These are phyloP conservation scores for Phoenicopterus ruber DNA, from an alignment of 2,113 vertebrate species.

Conservation along the genomic window DNA sequence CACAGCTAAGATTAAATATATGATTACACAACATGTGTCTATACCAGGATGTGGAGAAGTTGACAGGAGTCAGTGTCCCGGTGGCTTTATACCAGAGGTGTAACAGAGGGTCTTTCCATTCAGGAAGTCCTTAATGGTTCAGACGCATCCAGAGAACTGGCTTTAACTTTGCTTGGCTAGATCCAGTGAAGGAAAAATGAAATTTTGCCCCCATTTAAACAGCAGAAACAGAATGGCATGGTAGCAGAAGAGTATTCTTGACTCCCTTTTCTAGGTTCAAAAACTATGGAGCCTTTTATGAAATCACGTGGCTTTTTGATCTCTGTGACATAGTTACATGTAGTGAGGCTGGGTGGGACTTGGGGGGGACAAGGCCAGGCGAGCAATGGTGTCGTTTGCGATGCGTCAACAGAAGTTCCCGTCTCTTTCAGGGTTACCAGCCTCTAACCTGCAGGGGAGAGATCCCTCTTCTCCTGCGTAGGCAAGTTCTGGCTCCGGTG, in stretches of 20 bases:
- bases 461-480: background rate
- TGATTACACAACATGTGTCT: background rate
- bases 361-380: background rate
- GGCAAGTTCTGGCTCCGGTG: background rate
- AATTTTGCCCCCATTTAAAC: background rate
- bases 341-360: background rate
- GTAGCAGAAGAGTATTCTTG: background rate
- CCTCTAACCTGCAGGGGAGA: background rate
- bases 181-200: background rate
- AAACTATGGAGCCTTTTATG: background rate
- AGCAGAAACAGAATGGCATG: background rate
- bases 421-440: accelerated
- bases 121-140: background rate
- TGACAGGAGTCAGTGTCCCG: background rate
- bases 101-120: background rate
- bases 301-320: background rate
- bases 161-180: background rate
- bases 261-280: background rate
- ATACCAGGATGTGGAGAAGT: background rate
- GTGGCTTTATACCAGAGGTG: background rate
- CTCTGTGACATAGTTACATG: accelerated
- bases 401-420: background rate
- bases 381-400: background rate
- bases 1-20: background rate
- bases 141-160: background rate